A percentile compares a stretch with the other conserved stretches of the same genome.
Conservation (phyloP, 2,113 vertebrate species). For the Cairina moschata region DNA sequence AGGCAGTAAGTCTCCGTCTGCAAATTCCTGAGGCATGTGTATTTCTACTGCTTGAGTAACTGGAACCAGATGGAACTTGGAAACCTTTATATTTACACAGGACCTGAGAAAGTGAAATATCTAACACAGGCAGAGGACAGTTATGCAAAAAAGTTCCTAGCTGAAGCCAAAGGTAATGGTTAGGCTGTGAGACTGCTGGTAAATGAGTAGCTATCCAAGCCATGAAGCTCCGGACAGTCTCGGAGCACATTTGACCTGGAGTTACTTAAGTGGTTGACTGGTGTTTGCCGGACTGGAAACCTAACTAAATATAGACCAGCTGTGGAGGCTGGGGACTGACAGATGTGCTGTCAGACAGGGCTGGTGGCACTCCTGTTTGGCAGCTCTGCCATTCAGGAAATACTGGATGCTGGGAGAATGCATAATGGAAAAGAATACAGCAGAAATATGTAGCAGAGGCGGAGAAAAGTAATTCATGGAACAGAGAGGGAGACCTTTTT, state of each 20-base stretch:
- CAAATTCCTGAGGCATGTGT: conserved; percentile 74
- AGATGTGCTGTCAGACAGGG: not conserved
- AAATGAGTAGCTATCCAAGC: not conserved
- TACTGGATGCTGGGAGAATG: not conserved
- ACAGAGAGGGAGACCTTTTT: not conserved
- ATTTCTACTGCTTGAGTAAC: conserved; percentile 70
- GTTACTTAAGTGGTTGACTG: accelerated
- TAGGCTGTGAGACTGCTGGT: not conserved
- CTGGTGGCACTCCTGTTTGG: not conserved
- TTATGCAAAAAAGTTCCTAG: not conserved
- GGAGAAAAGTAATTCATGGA: not conserved
- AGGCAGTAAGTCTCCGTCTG: conserved; percentile 47
- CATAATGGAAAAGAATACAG: not conserved
- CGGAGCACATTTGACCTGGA: not conserved
- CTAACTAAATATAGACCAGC: not conserved
- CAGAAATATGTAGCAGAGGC: not conserved
- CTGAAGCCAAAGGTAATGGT: not conserved
- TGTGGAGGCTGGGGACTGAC: not conserved
- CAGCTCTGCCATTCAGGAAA: not conserved
- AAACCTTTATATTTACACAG: conserved; percentile 59
- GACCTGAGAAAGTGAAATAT: conserved; percentile 42
- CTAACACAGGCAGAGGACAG: not conserved
- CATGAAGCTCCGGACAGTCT: not conserved
- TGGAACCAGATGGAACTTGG: conserved; percentile 75
- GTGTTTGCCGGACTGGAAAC: not conserved